Conservation (phyloP, 2,888 invertebrate genomes). For the Ichneumoninae sp. region DNA sequence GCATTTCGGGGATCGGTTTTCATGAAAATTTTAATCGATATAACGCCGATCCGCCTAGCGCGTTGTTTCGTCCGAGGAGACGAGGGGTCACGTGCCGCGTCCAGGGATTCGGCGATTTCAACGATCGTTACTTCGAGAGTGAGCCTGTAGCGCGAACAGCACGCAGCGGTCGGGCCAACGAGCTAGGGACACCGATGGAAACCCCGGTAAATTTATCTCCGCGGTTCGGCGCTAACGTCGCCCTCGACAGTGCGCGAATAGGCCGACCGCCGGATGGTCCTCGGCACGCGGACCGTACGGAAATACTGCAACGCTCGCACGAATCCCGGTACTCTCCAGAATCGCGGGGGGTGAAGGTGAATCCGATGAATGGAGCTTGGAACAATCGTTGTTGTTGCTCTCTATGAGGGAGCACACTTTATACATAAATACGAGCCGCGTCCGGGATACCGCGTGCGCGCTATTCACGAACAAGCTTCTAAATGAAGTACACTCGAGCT, state of each 20-base stretch:
- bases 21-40: constrained; percentile 56
- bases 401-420: constrained; percentile 21
- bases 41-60: constrained; percentile 46
- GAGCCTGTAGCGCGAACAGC: constrained; percentile 26
- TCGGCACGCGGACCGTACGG: not conserved
- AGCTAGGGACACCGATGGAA: constrained; percentile 36
- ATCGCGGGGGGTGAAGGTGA: constrained; percentile 36
- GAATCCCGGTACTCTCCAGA: constrained; percentile 37
- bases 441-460: not conserved
- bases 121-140: constrained; percentile 39
- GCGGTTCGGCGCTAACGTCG: constrained; percentile 61
- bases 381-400: constrained; percentile 54
- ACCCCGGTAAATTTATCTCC: constrained; percentile 63
- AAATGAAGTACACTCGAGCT: not conserved
- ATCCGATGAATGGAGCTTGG: constrained; percentile 60
- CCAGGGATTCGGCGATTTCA: constrained; percentile 46
- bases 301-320: not conserved
- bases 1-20: constrained; percentile 19
- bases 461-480: not conserved
- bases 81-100: constrained; percentile 40
- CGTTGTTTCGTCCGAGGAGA: constrained; percentile 5
- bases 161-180: constrained; percentile 27
- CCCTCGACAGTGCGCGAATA: constrained; percentile 58
- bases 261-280: constrained; percentile 55
- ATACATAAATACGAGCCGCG: constrained; percentile 14